Evolutionary conservation across 2,113 vertebrate genomes (phyloP).

Genomic region (Gasterosteus nipponicus): DNA sequence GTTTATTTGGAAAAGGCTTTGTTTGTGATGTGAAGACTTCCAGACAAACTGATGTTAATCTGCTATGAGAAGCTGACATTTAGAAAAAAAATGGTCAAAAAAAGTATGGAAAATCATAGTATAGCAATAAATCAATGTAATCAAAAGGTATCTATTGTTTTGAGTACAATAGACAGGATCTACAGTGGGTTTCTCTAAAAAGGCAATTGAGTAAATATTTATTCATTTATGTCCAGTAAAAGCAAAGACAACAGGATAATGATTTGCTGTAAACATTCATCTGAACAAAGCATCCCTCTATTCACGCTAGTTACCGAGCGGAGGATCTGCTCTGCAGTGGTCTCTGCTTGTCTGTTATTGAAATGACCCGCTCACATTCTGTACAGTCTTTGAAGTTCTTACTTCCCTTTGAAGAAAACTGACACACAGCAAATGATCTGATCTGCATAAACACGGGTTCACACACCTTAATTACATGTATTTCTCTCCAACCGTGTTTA

Average conservation of each 20-base stretch:
- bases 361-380: constrained; percentile 54
- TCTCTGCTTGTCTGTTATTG: constrained; percentile 36
- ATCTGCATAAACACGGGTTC: constrained; percentile 57
- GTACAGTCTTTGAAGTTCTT: constrained; percentile 56
- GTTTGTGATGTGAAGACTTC: background rate
- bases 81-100: background rate
- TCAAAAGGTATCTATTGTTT: background rate
- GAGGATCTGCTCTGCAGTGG: constrained; percentile 22
- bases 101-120: background rate
- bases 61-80: background rate
- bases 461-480: constrained; percentile 43
- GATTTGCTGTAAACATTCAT: constrained; percentile 8
- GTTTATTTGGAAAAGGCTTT: background rate
- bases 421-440: constrained; percentile 61
- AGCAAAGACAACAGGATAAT: background rate
- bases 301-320: constrained; percentile 15
- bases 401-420: constrained; percentile 64
- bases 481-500: constrained; percentile 49
- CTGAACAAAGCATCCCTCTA: background rate
- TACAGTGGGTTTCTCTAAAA: background rate
- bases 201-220: background rate
- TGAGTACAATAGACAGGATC: background rate
- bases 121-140: background rate
- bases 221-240: background rate
- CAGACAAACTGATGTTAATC: background rate